Evolutionary conservation across 2,113 vertebrate genomes (phyloP).

Genomic region (Odocoileus hemionus): DNA sequence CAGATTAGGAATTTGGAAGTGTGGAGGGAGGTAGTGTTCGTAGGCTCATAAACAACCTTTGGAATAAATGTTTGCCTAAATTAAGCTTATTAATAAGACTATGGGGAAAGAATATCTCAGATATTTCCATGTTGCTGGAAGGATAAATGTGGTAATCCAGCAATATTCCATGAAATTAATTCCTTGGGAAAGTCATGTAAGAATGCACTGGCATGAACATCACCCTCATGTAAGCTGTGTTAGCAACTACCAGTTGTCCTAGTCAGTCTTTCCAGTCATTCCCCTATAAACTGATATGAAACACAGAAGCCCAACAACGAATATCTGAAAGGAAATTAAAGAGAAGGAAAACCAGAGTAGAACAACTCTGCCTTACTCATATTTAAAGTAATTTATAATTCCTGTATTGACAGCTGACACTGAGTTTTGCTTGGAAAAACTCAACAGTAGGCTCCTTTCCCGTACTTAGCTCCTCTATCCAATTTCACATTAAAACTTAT

Average conservation of each 20-base stretch:
- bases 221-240: not conserved
- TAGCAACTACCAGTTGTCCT: not conserved
- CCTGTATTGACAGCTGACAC: not conserved
- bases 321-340: not conserved
- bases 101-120: not conserved
- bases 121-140: not conserved
- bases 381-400: not conserved
- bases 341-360: not conserved
- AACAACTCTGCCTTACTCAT: not conserved
- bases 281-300: not conserved
- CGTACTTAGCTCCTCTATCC: not conserved
- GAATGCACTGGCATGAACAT: not conserved
- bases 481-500: not conserved
- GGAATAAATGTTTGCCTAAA: not conserved
- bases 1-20: not conserved
- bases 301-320: not conserved
- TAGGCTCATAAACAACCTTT: not conserved
- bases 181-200: not conserved
- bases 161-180: not conserved
- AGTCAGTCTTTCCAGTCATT: not conserved
- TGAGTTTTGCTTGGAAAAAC: not conserved
- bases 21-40: not conserved
- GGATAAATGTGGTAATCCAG: not conserved
- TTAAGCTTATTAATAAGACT: constrained; percentile 11
- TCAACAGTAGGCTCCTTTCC: not conserved